A percentile compares a stretch with the other conserved stretches of the same genome.
Conservation (phyloP, 2,888 invertebrate genomes). For the Euzetes globulus region DNA sequence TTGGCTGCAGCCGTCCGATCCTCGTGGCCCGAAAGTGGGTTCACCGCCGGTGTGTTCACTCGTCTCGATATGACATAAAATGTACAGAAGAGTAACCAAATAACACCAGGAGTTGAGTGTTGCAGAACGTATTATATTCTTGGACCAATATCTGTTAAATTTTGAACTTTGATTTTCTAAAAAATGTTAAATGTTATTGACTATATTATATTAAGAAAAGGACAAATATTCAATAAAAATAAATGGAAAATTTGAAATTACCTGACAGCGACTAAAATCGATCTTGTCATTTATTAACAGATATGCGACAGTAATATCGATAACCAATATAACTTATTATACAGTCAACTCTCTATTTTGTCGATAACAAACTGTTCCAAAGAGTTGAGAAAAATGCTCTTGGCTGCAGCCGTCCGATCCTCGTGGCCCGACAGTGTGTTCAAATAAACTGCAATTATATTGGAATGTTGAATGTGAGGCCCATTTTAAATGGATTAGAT, state of each 20-base stretch:
- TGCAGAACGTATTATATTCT: background rate
- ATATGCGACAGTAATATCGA: too few relatives aligned
- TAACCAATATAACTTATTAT: too few relatives aligned
- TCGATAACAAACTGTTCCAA: conserved; percentile 18
- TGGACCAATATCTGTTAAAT: background rate
- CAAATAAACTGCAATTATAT: too few relatives aligned
- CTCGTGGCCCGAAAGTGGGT: background rate
- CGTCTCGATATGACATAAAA: background rate
- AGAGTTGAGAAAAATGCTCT: background rate
- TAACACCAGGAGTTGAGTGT: conserved; percentile 3
- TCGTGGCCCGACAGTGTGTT: background rate
- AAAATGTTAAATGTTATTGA: background rate
- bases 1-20: background rate
- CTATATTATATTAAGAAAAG: background rate
- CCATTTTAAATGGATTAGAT: too few relatives aligned
- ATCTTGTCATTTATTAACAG: background rate
- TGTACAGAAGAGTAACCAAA: background rate
- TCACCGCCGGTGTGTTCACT: background rate
- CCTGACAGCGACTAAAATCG: background rate
- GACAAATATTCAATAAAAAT: too few relatives aligned
- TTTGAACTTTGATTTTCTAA: background rate
- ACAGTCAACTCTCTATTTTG: too few relatives aligned
- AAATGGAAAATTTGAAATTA: background rate
- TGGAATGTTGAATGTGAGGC: too few relatives aligned
- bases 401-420: background rate